phyloP scores from a whole-genome alignment of 2,797 vertebrate species.

The Psittacula derbiana region DNA sequence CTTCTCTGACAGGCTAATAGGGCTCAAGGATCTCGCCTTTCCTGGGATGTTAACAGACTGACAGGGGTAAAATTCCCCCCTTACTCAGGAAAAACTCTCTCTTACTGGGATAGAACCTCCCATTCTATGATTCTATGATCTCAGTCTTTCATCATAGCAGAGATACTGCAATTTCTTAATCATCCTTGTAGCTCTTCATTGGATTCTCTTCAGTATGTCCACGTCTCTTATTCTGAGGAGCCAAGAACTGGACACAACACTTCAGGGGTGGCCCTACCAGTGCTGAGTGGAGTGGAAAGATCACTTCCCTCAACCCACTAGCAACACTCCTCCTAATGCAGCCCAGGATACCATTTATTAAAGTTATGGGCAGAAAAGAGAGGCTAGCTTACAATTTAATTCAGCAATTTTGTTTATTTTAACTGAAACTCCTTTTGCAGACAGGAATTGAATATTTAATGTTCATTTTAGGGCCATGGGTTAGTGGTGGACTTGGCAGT shows the following conservation, averaged over 20 bases:
- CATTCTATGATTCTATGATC: not conserved
- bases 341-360: not conserved
- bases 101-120: not conserved
- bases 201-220: not conserved
- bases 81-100: not conserved
- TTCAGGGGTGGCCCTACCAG: not conserved
- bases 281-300: not conserved
- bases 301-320: not conserved
- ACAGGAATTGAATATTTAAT: not conserved
- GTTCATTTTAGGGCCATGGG: not conserved
- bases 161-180: not conserved
- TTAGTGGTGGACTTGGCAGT: not conserved
- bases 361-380: not conserved
- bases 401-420: not conserved
- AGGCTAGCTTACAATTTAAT: not conserved
- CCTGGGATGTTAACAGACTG: not conserved
- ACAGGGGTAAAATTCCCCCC: not conserved
- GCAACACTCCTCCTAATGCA: not conserved
- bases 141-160: not conserved
- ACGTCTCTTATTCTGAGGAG: not conserved
- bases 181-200: not conserved
- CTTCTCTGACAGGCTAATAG: not conserved
- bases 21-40: not conserved
- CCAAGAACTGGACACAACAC: not conserved
- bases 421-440: not conserved